These are phyloP conservation scores for Pantala flavescens DNA, from an alignment of 1,140 invertebrate species.

Conservation along the genomic window DNA sequence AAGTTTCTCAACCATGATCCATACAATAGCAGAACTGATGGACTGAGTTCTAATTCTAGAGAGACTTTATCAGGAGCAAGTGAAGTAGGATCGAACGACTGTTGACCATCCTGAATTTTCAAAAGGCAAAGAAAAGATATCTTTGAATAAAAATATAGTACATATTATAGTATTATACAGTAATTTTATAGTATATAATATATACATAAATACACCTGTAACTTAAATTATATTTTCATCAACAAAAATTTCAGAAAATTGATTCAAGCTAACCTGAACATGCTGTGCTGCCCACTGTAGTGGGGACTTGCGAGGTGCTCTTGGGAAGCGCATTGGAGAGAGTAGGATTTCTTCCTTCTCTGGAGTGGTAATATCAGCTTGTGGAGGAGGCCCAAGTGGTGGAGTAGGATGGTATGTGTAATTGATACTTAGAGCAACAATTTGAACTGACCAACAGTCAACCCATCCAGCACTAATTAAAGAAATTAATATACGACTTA, in stretches of 20 bases:
- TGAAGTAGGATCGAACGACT: slow-evolving; percentile 77
- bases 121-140: background rate
- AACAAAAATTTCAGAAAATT: too few relatives aligned
- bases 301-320: background rate
- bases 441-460: slow-evolving; percentile 91
- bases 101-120: slow-evolving; percentile 38
- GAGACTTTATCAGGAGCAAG: slow-evolving; percentile 76
- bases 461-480: slow-evolving; percentile 68
- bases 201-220: too few relatives aligned
- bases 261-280: background rate
- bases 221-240: too few relatives aligned
- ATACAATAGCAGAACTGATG: slow-evolving; percentile 79
- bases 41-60: slow-evolving; percentile 86
- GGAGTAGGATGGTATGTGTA: slow-evolving; percentile 88
- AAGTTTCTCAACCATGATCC: slow-evolving; percentile 81
- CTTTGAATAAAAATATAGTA: too few relatives aligned
- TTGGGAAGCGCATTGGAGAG: slow-evolving; percentile 79
- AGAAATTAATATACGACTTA: slow-evolving; percentile 25
- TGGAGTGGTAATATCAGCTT: slow-evolving; percentile 83
- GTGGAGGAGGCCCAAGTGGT: slow-evolving; percentile 69
- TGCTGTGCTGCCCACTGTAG: slow-evolving; percentile 6
- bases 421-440: slow-evolving; percentile 78
- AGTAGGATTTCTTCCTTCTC: slow-evolving; percentile 87
- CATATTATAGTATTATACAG: too few relatives aligned
- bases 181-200: too few relatives aligned